Conservation (phyloP, 2,113 vertebrate species). For the Ammodytes dubius region DNA sequence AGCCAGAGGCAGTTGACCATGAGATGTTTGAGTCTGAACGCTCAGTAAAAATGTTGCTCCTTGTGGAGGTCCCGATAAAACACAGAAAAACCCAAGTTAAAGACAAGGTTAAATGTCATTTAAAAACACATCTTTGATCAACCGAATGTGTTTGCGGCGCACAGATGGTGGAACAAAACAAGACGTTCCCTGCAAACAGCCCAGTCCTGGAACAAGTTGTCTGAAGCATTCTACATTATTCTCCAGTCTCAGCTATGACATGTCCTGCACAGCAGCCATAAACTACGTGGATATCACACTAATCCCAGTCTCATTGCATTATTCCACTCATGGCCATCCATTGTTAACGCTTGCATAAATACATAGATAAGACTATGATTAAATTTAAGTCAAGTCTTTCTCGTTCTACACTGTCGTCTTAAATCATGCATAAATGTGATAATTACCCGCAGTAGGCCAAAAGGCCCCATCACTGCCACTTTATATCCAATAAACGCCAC, state of each 20-base stretch:
- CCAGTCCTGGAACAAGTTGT: slow-evolving; percentile 27
- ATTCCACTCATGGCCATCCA: slow-evolving; percentile 67
- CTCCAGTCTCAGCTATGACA: slow-evolving; percentile 31
- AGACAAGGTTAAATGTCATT: slow-evolving; percentile 11
- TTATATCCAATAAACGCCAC: slow-evolving; percentile 84
- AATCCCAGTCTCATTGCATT: slow-evolving; percentile 67
- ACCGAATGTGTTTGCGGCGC: slow-evolving; percentile 1
- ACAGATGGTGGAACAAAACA: slow-evolving; percentile 6
- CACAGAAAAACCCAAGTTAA: slow-evolving; percentile 1
- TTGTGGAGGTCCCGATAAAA: slow-evolving; percentile 32
- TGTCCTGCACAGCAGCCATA: neutral
- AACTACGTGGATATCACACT: slow-evolving; percentile 53
- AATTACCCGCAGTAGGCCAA: slow-evolving; percentile 82
- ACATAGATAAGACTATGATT: slow-evolving; percentile 84
- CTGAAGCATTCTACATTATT: slow-evolving; percentile 15
- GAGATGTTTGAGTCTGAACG: slow-evolving; percentile 54
- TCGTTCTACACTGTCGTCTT: slow-evolving; percentile 80
- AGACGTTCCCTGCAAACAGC: neutral
- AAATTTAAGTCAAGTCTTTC: slow-evolving; percentile 82
- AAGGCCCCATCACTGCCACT: slow-evolving; percentile 84
- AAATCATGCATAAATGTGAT: slow-evolving; percentile 87
- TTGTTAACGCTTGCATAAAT: slow-evolving; percentile 85
- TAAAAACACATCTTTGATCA: slow-evolving; percentile 24
- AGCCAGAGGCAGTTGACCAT: slow-evolving; percentile 56
- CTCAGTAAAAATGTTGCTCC: slow-evolving; percentile 35